Evolutionary conservation across 2,888 invertebrate genomes (phyloP).

Genomic region (Mellilla xanthometata): DNA sequence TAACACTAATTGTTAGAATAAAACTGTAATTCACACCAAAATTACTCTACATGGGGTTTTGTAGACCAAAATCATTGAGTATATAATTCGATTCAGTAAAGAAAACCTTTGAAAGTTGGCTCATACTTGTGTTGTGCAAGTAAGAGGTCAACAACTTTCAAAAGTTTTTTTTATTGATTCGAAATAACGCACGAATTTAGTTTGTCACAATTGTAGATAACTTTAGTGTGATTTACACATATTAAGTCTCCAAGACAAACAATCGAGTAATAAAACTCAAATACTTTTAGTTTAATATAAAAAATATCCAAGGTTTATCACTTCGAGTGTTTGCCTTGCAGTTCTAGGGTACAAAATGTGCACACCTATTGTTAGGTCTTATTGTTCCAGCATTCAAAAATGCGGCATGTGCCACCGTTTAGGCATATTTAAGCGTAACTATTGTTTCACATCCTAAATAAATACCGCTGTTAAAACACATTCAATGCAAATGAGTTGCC

Average conservation of each 20-base stretch:
- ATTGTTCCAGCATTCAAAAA: too few relatives aligned
- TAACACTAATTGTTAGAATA: constrained; percentile 59
- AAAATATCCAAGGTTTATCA: too few relatives aligned
- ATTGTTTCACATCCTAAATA: constrained; percentile 44
- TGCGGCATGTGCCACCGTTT: constrained; percentile 25
- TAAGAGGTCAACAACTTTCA: too few relatives aligned
- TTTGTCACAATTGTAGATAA: constrained; percentile 2
- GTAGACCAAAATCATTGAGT: background rate
- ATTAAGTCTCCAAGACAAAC: constrained; percentile 7
- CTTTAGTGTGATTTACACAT: constrained; percentile 24
- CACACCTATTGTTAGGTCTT: too few relatives aligned
- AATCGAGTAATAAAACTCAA: background rate
- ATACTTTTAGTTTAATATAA: too few relatives aligned
- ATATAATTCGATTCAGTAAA: too few relatives aligned
- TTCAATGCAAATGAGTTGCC: constrained; percentile 28
- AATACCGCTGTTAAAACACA: constrained; percentile 54
- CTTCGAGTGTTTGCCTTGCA: too few relatives aligned
- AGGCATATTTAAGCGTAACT: constrained; percentile 46
- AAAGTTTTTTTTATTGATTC: too few relatives aligned
- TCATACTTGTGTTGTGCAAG: too few relatives aligned
- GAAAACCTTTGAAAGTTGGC: too few relatives aligned
- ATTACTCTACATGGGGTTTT: constrained; percentile 19
- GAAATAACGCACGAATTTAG: too few relatives aligned
- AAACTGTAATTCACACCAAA: constrained; percentile 41
- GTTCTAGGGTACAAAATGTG: too few relatives aligned